Evolutionary conservation across 1,140 invertebrate genomes (phyloP).

Genomic region (Drosophila paulistorum): DNA sequence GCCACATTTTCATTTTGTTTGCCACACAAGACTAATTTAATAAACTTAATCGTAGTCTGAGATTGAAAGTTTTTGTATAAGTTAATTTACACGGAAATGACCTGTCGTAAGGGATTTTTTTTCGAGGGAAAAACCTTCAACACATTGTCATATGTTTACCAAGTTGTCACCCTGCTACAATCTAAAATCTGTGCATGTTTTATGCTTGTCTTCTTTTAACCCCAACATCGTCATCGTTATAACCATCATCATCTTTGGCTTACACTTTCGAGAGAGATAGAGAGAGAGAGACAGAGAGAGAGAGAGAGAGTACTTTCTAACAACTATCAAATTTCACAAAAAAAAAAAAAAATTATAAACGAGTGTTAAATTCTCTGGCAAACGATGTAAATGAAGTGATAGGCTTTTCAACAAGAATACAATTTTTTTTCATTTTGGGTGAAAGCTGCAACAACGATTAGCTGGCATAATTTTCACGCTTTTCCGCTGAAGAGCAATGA

Average conservation of each 20-base stretch:
- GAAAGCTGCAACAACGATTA: conserved; percentile 66
- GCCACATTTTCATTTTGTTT: too few relatives aligned
- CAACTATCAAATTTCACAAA: conserved; percentile 69
- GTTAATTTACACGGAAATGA: too few relatives aligned
- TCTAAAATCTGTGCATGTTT: conserved; percentile 3
- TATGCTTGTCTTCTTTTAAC: conserved; percentile 2
- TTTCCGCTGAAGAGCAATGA: conserved; percentile 55
- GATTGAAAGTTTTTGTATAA: too few relatives aligned
- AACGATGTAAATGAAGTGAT: conserved; percentile 74
- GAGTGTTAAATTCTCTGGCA: conserved; percentile 70
- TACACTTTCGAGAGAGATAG: conserved; percentile 30
- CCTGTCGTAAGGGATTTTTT: neutral
- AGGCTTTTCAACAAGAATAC: conserved; percentile 68
- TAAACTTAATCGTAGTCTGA: too few relatives aligned
- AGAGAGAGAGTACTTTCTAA: conserved; percentile 61
- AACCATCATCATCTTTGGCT: conserved; percentile 28
- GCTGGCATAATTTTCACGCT: conserved; percentile 78
- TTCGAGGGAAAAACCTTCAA: neutral
- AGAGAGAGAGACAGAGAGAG: too few relatives aligned
- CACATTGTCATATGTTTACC: neutral
- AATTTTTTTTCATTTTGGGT: conserved; percentile 32
- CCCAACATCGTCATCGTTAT: conserved; percentile 15
- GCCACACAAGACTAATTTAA: too few relatives aligned
- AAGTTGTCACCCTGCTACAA: neutral
- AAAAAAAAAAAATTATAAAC: conserved; percentile 37